Conservation (phyloP, 2,888 invertebrate species). For the Calliscelio sp. region DNA sequence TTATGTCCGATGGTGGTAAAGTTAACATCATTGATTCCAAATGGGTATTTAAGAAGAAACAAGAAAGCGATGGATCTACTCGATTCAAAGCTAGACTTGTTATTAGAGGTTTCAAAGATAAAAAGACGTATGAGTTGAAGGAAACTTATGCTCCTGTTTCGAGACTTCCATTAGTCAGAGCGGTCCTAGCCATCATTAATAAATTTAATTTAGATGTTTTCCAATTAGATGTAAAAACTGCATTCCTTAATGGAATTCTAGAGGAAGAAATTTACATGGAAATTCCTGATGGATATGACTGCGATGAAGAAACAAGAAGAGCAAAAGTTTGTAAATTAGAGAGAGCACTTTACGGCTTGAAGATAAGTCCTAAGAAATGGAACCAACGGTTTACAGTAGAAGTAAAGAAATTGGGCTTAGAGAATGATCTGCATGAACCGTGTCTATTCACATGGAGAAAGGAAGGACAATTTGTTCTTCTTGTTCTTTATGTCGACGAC, state of each 20-base stretch:
- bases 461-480: not conserved
- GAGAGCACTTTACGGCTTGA: conserved; percentile 27
- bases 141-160: not conserved
- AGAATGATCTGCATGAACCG: conserved; percentile 70
- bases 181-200: not conserved
- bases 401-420: conserved; percentile 62
- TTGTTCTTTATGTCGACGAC: not conserved
- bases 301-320: not conserved
- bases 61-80: conserved; percentile 34
- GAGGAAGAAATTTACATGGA: no score
- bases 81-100: conserved; percentile 42
- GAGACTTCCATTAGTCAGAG: not conserved
- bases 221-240: conserved; percentile 44
- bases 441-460: conserved; percentile 56
- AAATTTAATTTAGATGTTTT: not conserved
- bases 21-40: conserved; percentile 31
- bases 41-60: conserved; percentile 72
- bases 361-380: conserved; percentile 53
- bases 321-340: conserved; percentile 6
- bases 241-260: conserved; percentile 32
- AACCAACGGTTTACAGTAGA: conserved; percentile 62
- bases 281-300: not conserved
- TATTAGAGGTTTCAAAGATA: not conserved
- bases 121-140: not conserved
- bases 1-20: not conserved